Conservation (phyloP, 2,113 vertebrate genomes). For the Alaudala cheleensis region DNA sequence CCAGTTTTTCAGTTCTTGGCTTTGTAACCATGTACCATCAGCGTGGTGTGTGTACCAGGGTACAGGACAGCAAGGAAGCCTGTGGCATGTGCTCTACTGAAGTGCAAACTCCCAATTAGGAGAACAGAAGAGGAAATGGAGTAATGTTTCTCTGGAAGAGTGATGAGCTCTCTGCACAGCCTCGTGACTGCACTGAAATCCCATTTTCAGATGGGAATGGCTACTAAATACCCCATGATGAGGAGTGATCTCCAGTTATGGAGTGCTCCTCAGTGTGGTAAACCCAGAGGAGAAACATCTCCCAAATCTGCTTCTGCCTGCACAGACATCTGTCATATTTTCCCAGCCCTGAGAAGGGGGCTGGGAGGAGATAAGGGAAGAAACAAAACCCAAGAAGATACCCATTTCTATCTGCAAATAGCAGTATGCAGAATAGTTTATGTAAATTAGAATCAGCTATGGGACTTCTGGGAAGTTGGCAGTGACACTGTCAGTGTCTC, state of each 20-base stretch:
- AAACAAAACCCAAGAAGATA: background rate
- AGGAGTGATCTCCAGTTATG: background rate
- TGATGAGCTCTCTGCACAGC: background rate
- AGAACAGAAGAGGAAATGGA: conserved; percentile 26
- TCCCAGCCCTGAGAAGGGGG: background rate
- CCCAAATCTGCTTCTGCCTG: background rate
- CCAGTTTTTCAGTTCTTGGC: background rate
- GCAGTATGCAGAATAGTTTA: background rate
- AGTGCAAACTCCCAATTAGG: background rate
- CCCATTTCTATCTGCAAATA: background rate
- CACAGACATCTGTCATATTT: background rate
- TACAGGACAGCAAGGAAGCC: background rate
- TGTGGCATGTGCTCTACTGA: background rate
- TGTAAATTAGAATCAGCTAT: background rate
- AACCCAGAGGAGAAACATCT: background rate
- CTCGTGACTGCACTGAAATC: background rate
- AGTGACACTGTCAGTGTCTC: background rate
- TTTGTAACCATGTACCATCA: background rate
- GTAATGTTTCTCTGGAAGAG: background rate
- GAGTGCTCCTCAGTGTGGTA: background rate
- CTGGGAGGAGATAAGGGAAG: background rate
- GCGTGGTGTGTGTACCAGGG: fast-evolving
- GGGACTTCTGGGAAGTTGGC: conserved; percentile 13
- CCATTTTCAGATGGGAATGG: background rate
- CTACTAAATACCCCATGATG: background rate